Conservation (phyloP, 2,888 invertebrate genomes). For the Scaptomyza parva region DNA sequence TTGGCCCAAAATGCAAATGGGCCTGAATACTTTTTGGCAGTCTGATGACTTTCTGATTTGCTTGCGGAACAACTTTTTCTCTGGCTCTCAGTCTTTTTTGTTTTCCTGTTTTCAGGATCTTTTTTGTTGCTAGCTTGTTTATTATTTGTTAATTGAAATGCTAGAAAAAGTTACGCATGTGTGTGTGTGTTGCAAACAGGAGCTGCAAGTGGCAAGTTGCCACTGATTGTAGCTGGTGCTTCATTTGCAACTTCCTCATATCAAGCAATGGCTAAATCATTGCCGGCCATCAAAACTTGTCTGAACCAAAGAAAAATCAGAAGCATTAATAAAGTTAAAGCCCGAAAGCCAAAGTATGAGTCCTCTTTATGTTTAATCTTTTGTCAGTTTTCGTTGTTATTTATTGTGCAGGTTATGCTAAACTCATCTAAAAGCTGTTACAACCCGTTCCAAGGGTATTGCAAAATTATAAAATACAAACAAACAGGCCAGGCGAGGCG, state of each 20-base stretch:
- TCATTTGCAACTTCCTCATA: slow-evolving; percentile 43
- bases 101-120: slow-evolving; percentile 45
- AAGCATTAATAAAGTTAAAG: slow-evolving; percentile 1
- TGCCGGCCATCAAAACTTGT: slow-evolving; percentile 48
- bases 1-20: slow-evolving; percentile 67
- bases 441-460: slow-evolving; percentile 4
- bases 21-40: slow-evolving; percentile 45
- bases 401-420: not conserved
- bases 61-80: slow-evolving; percentile 64
- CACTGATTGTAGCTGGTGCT: slow-evolving; percentile 47
- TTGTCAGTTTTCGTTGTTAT: not conserved
- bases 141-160: slow-evolving; percentile 79
- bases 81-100: no score
- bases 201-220: slow-evolving; percentile 21
- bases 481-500: slow-evolving; percentile 24
- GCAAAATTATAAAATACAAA: slow-evolving; percentile 40
- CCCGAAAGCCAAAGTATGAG: not conserved
- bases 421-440: not conserved
- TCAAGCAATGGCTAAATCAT: slow-evolving; percentile 58
- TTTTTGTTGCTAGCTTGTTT: slow-evolving; percentile 69
- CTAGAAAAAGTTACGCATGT: slow-evolving; percentile 64
- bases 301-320: slow-evolving; percentile 30
- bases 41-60: slow-evolving; percentile 79
- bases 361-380: not conserved
- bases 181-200: not conserved